A percentile compares a stretch with the other conserved stretches of the same genome.
Conservation (phyloP, 2,797 vertebrate genomes). For the Melanogrammus aeglefinus region DNA sequence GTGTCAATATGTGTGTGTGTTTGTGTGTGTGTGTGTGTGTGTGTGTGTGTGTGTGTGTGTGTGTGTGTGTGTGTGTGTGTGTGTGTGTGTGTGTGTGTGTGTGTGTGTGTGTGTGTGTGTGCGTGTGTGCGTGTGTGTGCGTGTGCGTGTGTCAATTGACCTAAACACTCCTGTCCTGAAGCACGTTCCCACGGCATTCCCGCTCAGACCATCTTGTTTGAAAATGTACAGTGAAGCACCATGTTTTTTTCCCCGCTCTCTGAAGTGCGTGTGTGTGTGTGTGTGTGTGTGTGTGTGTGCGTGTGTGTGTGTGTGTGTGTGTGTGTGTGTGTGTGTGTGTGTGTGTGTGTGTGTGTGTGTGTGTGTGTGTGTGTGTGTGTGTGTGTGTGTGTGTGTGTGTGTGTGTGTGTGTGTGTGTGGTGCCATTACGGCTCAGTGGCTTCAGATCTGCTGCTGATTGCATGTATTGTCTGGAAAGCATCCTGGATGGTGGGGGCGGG, state of each 20-base stretch:
- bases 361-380: neutral
- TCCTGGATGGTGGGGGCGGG: slow-evolving; percentile 32
- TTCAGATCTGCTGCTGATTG: slow-evolving; percentile 58
- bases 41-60: neutral
- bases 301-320: neutral
- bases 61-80: neutral
- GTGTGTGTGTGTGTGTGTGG: neutral
- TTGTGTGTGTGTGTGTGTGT: too few species aligned
- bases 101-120: neutral
- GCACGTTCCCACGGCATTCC: slow-evolving; percentile 9
- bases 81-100: too few species aligned
- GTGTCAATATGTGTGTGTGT: neutral
- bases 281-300: neutral
- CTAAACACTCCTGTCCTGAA: neutral
- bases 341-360: slow-evolving; percentile 20
- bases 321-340: neutral
- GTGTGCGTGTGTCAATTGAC: neutral
- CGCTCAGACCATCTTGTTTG: neutral
- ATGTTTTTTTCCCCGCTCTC: slow-evolving; percentile 28
- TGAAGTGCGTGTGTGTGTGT: slow-evolving; percentile 19
- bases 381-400: neutral
- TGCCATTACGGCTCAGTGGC: slow-evolving; percentile 49
- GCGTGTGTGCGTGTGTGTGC: too few species aligned
- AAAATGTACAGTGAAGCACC: neutral
- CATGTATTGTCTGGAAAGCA: slow-evolving; percentile 56